Percentiles rank a stretch among this genome's conserved stretches.
Conservation (phyloP, 2,797 vertebrate genomes). For the Enteromius paludinosus region DNA sequence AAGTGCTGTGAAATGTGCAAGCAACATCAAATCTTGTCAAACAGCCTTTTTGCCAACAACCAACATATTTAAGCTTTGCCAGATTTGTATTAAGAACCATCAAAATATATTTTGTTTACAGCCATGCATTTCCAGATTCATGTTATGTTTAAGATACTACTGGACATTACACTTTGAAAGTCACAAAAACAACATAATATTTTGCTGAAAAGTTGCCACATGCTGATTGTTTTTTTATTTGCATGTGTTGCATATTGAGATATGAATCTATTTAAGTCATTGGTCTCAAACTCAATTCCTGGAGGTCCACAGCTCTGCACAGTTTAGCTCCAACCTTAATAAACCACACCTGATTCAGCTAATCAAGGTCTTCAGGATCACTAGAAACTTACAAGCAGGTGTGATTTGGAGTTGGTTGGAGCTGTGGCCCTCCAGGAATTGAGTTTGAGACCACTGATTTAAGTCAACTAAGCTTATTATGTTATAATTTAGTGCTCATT, state of each 20-base stretch:
- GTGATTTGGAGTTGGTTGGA: too few species aligned
- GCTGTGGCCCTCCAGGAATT: too few species aligned
- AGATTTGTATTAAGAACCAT: neutral
- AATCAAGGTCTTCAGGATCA: too few species aligned
- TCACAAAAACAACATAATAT: neutral
- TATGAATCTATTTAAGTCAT: neutral
- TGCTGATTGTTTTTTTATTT: neutral
- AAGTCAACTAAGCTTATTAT: neutral
- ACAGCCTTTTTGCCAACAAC: neutral
- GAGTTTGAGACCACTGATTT: too few species aligned
- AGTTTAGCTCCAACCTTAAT: too few species aligned
- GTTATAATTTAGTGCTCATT: neutral
- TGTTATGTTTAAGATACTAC: neutral
- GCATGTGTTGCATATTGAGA: neutral
- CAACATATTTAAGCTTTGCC: neutral
- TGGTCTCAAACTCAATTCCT: too few species aligned
- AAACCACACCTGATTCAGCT: too few species aligned
- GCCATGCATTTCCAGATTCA: neutral
- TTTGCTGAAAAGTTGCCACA: neutral
- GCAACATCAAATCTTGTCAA: neutral
- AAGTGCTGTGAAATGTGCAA: neutral
- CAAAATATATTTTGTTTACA: neutral
- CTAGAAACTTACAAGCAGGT: too few species aligned
- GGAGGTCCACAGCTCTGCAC: too few species aligned
- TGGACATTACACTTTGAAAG: neutral